Percentiles rank a stretch among this genome's conserved stretches.
These are phyloP conservation scores for Poecilobothrus nobilitatus DNA, from an alignment of 2,888 invertebrate genomes.

Conservation along the genomic window DNA sequence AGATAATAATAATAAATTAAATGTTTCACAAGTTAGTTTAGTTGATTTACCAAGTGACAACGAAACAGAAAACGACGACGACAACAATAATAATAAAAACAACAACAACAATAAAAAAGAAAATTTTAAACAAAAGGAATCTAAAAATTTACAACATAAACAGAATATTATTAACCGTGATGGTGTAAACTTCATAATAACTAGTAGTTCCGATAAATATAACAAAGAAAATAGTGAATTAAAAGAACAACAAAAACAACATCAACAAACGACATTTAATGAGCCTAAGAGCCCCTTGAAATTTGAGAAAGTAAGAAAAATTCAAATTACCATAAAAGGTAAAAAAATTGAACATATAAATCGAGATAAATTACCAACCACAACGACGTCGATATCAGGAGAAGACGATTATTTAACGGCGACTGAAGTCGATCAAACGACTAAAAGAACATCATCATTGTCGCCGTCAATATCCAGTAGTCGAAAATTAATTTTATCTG, in stretches of 20 bases:
- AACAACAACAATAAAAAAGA: not conserved
- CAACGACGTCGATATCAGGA: slow-evolving; percentile 31
- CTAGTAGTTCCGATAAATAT: not conserved
- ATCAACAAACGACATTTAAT: not conserved
- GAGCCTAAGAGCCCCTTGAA: slow-evolving; percentile 24
- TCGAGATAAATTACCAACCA: slow-evolving; percentile 26
- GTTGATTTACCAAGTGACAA: slow-evolving; percentile 14
- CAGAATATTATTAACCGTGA: not conserved
- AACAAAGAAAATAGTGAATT: not conserved
- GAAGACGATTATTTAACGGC: slow-evolving; percentile 23
- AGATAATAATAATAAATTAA: slow-evolving; percentile 18
- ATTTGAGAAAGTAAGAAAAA: slow-evolving; percentile 28
- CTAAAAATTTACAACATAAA: not conserved
- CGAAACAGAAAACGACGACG: not conserved
- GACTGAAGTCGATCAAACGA: not conserved
- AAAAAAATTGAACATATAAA: slow-evolving; percentile 33
- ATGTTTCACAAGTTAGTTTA: slow-evolving; percentile 19
- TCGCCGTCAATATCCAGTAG: slow-evolving; percentile 13
- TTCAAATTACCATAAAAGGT: slow-evolving; percentile 41
- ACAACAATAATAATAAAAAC: not conserved
- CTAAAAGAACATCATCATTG: not conserved
- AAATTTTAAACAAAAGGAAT: not conserved
- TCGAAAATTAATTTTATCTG: not conserved
- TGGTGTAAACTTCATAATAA: not conserved
- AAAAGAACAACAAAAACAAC: not conserved